Evolutionary conservation across 2,888 invertebrate species (phyloP), one percentile per base, ranked within the genome.

Genomic region (Ophioninae sp.): DNA sequence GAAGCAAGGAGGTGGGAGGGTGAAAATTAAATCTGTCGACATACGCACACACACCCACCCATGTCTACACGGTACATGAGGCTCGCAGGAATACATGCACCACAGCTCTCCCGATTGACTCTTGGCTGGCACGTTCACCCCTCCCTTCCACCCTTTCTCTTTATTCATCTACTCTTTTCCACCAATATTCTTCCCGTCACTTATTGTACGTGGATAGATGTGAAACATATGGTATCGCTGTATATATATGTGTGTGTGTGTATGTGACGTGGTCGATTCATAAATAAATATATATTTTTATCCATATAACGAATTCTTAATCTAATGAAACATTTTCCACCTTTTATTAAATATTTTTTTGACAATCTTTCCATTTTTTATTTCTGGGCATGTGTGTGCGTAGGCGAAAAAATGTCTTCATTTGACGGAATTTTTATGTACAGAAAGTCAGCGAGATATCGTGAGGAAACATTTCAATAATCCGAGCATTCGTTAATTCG

Each of bases 21-120:
- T 78, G 81, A 74, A 81, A 81, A 84, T 84, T 81, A 81, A 84
- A 81, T 81, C 61, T 74, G 61, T 67, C 41, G 17, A 41, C 61
- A 57, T 74, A 69, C 64, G 37, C 65, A 82, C 57, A 82, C 57
- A n/a, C 56, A 56, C 57, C 37, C 50, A 69, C 41, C 62, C 73
- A 39, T n/a, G 13, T 20, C 30, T 23, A 44, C 7, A 39, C 37
- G n/a, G 41, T 68, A 64, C 64, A 56, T 41, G 62, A 59, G 73
- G 44, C 30, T 41, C 68, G 62, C 61, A n/a, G 72, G 72, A 57
- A 41, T 73, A 61, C 56, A 56, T 41, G 56, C 61, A 67, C 81
- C 75, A 70, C 56, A 72, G 78, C 78, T 75, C 83, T 79, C 20
- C 30, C 65, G 65, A 68, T 56, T 81, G 70, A 81, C 83, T 81